Conservation (phyloP, 2,888 invertebrate species). For the Cryptocheilus praepositus region DNA sequence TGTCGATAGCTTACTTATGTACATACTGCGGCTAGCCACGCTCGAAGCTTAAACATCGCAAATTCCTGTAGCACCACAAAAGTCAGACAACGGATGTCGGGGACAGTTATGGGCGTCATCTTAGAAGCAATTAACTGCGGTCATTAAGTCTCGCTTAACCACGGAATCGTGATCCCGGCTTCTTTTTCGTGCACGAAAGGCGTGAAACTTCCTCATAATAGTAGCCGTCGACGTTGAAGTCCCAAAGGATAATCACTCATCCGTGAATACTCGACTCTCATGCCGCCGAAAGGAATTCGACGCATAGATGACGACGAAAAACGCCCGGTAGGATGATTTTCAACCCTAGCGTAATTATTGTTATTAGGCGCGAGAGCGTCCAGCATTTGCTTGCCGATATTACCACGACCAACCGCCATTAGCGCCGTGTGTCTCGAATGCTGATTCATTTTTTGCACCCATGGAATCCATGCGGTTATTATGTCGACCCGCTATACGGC, state of each 20-base stretch:
- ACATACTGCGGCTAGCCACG: too few relatives aligned
- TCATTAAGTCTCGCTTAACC: slow-evolving; percentile 41
- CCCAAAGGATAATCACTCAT: slow-evolving; percentile 47
- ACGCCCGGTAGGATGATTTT: not conserved
- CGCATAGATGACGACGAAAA: slow-evolving; percentile 1
- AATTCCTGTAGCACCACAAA: too few relatives aligned
- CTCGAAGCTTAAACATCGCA: too few relatives aligned
- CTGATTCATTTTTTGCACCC: slow-evolving; percentile 56
- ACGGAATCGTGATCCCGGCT: slow-evolving; percentile 24
- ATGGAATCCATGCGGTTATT: slow-evolving; percentile 41
- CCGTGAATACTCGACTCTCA: slow-evolving; percentile 19
- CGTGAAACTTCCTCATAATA: slow-evolving; percentile 10
- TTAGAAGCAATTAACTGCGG: slow-evolving; percentile 28
- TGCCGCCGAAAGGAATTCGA: not conserved
- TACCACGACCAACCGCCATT: slow-evolving; percentile 39
- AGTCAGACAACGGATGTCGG: not conserved
- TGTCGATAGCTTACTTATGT: too few relatives aligned
- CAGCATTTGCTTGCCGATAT: slow-evolving; percentile 5
- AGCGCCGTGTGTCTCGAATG: slow-evolving; percentile 40
- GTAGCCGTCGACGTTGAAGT: slow-evolving; percentile 25
- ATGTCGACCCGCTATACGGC: not conserved
- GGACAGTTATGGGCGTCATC: slow-evolving; percentile 17
- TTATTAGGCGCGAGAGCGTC: slow-evolving; percentile 3
- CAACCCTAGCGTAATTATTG: not conserved
- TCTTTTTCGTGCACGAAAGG: slow-evolving; percentile 8